Base-by-base conservation (phyloP, 1,140 invertebrate genomes). In the Fopius arisanus region DNA sequence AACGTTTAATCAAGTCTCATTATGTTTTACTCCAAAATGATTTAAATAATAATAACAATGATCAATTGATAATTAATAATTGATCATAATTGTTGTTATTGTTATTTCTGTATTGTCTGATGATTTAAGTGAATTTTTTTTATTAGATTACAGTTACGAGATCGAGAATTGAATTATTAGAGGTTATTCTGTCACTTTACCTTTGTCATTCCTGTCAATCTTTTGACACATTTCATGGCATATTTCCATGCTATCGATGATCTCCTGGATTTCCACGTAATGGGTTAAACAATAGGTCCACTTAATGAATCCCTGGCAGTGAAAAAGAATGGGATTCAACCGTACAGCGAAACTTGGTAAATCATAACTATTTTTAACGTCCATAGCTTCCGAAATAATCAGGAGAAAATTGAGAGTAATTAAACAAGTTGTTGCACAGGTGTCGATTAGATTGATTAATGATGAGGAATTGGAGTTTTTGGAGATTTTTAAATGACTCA, bases 211-310 rank as follows among this genome's bases (percentile, higher is more conserved):
- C 0, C 70, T 54, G 48, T 76, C 74, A 14, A 78, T 76, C 12
- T 37, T 73, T 67, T 74, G 51, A 40, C 72, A 75, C 19, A 78
- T 41, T 19, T 72, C 31, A 37, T 82, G 77, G 51, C 79, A 82
- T 12, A 63, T 66, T 54, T 78, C 37, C 21, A 82, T 73, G 14
- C 40, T 76, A 33, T n/a, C 40, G 10, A 78, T 40, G 1, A 82
- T 23, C 23, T 73, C 19, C 3, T 74, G 40, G 3, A 82, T 69
- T 2, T 70, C 26, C 6, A 28, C 48, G 12, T 48, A 31, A 23
- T 69, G 75, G 19, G 29, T 51, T 65, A 79, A 75, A 21, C 69
- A 78, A 62, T 76, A 79, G 16, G 69, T 71, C 78, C 79, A 82
- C 70, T 82, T 82, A 10, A 78, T 12, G 7, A 78, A 62, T 4